A percentile compares a stretch with the other conserved stretches of the same genome.
These are phyloP conservation scores for Epinotia ramella DNA, from an alignment of 2,888 invertebrate species.

Conservation along the genomic window DNA sequence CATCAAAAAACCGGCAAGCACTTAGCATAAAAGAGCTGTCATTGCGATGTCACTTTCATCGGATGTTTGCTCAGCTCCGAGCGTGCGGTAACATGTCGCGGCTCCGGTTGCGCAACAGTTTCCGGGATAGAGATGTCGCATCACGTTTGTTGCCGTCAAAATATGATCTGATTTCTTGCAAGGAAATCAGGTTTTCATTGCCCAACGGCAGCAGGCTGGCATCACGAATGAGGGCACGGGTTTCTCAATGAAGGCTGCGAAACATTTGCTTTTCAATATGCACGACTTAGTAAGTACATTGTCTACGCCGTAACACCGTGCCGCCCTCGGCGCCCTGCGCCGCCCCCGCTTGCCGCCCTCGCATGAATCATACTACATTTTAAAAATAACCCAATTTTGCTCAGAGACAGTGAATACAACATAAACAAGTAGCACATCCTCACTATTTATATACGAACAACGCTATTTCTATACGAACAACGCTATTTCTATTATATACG, in stretches of 20 bases:
- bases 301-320: constrained; percentile 56
- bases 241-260: constrained; percentile 83
- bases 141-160: constrained; percentile 63
- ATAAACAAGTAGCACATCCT: not conserved
- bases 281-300: constrained; percentile 76
- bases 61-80: constrained; percentile 60
- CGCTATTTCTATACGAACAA: not conserved
- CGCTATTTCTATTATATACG: not conserved
- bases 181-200: constrained; percentile 81
- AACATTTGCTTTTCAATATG: constrained; percentile 82
- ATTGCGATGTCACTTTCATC: constrained; percentile 67
- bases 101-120: constrained; percentile 58
- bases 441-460: not conserved
- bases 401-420: not conserved
- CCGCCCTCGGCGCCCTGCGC: constrained; percentile 43
- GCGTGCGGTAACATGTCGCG: constrained; percentile 44
- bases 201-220: constrained; percentile 74
- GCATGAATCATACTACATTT: not conserved
- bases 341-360: constrained; percentile 18
- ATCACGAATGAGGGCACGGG: constrained; percentile 81
- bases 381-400: not conserved
- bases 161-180: constrained; percentile 74
- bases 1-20: constrained; percentile 55
- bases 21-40: constrained; percentile 57
- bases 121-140: constrained; percentile 54